Evolutionary conservation across 2,888 invertebrate species (phyloP).

Genomic region (Caenorhabditis zanzibari): DNA sequence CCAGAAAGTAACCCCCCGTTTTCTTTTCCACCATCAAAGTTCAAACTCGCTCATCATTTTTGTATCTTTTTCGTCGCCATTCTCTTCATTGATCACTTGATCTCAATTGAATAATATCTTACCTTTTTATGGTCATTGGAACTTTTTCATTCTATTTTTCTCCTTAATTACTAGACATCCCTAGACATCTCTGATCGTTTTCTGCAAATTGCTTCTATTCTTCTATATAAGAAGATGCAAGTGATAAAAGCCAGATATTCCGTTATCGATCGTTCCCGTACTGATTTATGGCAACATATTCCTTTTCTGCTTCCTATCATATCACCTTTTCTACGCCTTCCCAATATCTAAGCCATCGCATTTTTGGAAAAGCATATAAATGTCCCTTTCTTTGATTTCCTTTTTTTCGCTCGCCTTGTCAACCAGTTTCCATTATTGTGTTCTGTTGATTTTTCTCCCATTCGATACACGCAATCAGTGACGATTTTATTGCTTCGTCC

Average conservation of each 20-base stretch:
- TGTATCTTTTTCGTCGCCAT: constrained; percentile 22
- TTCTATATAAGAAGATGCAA: not conserved
- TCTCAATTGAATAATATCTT: constrained; percentile 7
- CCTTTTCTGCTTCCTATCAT: constrained; percentile 12
- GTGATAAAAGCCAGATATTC: constrained; percentile 55
- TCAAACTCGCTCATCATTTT: constrained; percentile 14
- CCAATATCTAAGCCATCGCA: constrained; percentile 17
- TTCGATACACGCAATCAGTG: constrained; percentile 36
- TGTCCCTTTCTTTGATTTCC: constrained; percentile 5
- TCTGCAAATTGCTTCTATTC: constrained; percentile 32
- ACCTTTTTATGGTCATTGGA: constrained; percentile 5
- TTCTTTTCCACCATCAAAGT: not conserved
- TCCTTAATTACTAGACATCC: not conserved
- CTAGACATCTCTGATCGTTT: constrained; percentile 36
- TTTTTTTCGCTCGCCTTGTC: constrained; percentile 1
- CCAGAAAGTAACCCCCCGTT: not conserved
- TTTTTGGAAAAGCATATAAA: constrained; percentile 12
- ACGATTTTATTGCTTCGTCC: constrained; percentile 55
- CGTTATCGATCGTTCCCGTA: constrained; percentile 44
- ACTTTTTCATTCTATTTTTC: not conserved
- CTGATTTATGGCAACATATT: constrained; percentile 50
- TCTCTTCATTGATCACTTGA: constrained; percentile 29
- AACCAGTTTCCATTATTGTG: constrained; percentile 63
- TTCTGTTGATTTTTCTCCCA: constrained; percentile 60
- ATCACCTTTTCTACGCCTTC: constrained; percentile 16